phyloP scores from a whole-genome alignment of 2,888 invertebrate species.

The Amphiduros pacificus region DNA sequence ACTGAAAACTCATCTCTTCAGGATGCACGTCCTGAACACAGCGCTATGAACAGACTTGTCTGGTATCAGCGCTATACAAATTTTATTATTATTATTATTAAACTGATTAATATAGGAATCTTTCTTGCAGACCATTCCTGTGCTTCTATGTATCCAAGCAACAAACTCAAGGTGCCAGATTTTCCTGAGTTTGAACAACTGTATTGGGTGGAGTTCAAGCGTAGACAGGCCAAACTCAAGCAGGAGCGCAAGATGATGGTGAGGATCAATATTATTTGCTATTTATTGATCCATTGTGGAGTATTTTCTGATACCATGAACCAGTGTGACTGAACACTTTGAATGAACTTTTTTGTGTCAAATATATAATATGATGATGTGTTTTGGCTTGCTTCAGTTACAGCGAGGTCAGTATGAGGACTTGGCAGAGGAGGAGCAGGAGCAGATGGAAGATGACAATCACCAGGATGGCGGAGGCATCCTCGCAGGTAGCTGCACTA shows the following conservation, averaged over 20 bases:
- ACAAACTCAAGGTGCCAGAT: slow-evolving; percentile 40
- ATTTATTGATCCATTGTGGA: not conserved
- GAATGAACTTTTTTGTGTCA: not conserved
- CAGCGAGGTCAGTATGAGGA: slow-evolving; percentile 23
- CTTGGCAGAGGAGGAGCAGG: slow-evolving; percentile 25
- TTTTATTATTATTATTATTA: no score
- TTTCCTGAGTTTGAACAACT: slow-evolving; percentile 43
- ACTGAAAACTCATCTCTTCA: no score
- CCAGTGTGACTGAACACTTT: not conserved
- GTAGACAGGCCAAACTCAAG: slow-evolving; percentile 34
- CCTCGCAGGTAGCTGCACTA: no score
- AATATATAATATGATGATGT: not conserved
- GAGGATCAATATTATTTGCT: not conserved
- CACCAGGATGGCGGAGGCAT: no score
- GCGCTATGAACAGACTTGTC: no score
- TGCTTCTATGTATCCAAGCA: not conserved
- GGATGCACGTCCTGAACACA: no score
- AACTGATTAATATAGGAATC: no score
- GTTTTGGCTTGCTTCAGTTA: slow-evolving; percentile 8
- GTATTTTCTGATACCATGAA: not conserved
- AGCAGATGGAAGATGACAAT: slow-evolving; percentile 21
- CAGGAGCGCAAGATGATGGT: slow-evolving; percentile 32
- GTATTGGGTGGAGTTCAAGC: slow-evolving; percentile 46
- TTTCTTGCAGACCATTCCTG: slow-evolving; percentile 8
- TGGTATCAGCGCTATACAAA: no score